These are phyloP conservation scores for Zaprionus gabonicus DNA, from an alignment of 1,140 invertebrate species.

Conservation along the genomic window DNA sequence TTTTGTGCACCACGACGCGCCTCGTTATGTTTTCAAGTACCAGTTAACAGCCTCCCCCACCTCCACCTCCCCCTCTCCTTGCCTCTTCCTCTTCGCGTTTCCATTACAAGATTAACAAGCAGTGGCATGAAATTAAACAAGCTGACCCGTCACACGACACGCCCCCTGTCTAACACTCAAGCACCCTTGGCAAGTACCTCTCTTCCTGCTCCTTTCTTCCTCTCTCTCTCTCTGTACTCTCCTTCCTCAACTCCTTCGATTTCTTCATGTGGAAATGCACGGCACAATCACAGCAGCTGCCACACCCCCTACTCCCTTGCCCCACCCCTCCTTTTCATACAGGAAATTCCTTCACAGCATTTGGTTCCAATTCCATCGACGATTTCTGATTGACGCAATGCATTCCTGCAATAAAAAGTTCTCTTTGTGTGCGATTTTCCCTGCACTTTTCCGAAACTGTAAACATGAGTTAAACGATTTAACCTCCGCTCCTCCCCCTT, in stretches of 20 bases:
- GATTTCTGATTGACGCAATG: constrained; percentile 40
- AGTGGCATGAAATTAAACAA: constrained; percentile 70
- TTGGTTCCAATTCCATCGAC: constrained; percentile 7
- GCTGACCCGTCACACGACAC: constrained; percentile 53
- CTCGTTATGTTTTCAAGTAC: constrained; percentile 62
- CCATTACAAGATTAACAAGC: constrained; percentile 65
- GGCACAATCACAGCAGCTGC: constrained; percentile 23
- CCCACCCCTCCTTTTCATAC: background rate
- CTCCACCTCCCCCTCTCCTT: background rate
- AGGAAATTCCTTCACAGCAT: background rate
- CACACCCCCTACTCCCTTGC: constrained; percentile 20
- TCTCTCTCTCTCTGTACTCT: too few species aligned
- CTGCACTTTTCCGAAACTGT: constrained; percentile 28
- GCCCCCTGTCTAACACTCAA: constrained; percentile 9
- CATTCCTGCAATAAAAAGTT: constrained; percentile 40
- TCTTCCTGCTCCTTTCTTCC: too few species aligned
- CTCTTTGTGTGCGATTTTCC: background rate
- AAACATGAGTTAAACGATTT: constrained; percentile 45
- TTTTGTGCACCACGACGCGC: background rate
- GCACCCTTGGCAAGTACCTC: background rate
- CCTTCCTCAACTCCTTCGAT: constrained; percentile 4
- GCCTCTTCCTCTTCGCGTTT: constrained; percentile 2
- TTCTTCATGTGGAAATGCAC: constrained; percentile 53
- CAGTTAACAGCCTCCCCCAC: constrained; percentile 54
- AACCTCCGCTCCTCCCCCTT: background rate